Percentiles rank a stretch among this genome's conserved stretches.
phyloP scores from a whole-genome alignment of 2,797 vertebrate genomes.

The Melanitta fusca region DNA sequence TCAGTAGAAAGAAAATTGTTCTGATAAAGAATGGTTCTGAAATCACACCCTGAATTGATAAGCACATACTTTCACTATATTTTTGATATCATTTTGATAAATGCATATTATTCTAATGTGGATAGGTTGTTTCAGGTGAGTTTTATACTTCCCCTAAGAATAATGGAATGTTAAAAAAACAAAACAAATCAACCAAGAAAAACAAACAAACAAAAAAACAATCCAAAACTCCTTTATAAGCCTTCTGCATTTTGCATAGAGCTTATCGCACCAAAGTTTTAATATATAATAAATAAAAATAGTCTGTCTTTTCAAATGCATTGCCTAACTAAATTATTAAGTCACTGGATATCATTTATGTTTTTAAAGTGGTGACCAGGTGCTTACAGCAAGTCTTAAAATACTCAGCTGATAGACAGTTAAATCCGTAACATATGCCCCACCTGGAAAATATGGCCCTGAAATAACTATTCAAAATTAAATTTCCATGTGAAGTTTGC shows the following conservation, averaged over 20 bases:
- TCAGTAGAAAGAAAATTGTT: not conserved
- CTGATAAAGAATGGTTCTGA: not conserved
- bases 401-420: constrained; percentile 11
- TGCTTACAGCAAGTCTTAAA: constrained; percentile 18
- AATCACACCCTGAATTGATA: not conserved
- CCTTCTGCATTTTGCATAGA: not conserved
- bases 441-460: constrained; percentile 54
- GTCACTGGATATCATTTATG: not conserved
- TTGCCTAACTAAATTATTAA: not conserved
- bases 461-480: constrained; percentile 50
- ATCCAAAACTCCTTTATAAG: not conserved
- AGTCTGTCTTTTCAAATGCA: not conserved
- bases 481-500: constrained; percentile 42
- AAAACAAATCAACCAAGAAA: not conserved
- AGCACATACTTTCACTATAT: not conserved
- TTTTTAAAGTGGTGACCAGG: constrained; percentile 25
- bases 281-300: not conserved
- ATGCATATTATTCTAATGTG: not conserved
- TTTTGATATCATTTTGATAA: not conserved
- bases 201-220: not conserved
- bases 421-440: constrained; percentile 53
- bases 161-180: not conserved
- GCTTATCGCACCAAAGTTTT: not conserved
- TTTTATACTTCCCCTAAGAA: not conserved
- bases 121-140: not conserved